Conservation (phyloP, 1,140 invertebrate species). For the Drosophila tani region DNA sequence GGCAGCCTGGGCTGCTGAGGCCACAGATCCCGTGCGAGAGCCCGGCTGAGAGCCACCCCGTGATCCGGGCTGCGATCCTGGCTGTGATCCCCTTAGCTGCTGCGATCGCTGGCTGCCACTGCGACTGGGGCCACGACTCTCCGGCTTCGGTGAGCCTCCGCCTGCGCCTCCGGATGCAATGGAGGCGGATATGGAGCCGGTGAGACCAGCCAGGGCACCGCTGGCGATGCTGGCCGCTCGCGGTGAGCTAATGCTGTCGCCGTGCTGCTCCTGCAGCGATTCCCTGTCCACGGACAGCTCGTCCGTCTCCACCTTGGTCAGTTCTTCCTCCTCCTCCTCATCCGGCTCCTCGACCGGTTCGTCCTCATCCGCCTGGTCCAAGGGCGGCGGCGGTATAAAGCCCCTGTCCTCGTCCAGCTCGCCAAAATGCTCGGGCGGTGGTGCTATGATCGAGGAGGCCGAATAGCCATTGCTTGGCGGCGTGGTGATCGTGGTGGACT, state of each 20-base stretch:
- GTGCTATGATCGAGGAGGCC: slow-evolving; percentile 77
- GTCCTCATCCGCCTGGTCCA: slow-evolving; percentile 34
- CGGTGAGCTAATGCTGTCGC: slow-evolving; percentile 66
- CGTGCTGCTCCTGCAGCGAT: slow-evolving; percentile 60
- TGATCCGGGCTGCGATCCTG: slow-evolving; percentile 35
- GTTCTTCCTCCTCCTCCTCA: slow-evolving; percentile 62
- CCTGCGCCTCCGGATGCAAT: slow-evolving; percentile 9
- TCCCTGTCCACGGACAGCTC: slow-evolving; percentile 71
- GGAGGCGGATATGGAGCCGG: slow-evolving; percentile 53
- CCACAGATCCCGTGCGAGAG: slow-evolving; percentile 56
- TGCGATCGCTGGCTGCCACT: slow-evolving; percentile 68
- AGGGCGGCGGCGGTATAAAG: slow-evolving; percentile 68
- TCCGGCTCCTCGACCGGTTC: background rate
- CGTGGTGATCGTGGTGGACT: slow-evolving; percentile 81
- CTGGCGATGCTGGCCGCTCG: slow-evolving; percentile 70
- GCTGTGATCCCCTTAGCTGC: slow-evolving; percentile 15
- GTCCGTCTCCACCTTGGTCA: slow-evolving; percentile 68
- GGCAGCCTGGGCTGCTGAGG: slow-evolving; percentile 26
- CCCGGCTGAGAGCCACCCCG: slow-evolving; percentile 37
- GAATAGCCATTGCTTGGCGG: slow-evolving; percentile 82
- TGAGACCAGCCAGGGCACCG: slow-evolving; percentile 56
- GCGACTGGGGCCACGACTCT: slow-evolving; percentile 72
- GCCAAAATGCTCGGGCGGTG: slow-evolving; percentile 73
- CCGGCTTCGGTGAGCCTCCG: slow-evolving; percentile 48
- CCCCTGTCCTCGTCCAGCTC: slow-evolving; percentile 69